Evolutionary conservation across 1,140 invertebrate species (phyloP), one percentile per base, ranked within the genome.

Genomic region (Oscheius sp.): DNA sequence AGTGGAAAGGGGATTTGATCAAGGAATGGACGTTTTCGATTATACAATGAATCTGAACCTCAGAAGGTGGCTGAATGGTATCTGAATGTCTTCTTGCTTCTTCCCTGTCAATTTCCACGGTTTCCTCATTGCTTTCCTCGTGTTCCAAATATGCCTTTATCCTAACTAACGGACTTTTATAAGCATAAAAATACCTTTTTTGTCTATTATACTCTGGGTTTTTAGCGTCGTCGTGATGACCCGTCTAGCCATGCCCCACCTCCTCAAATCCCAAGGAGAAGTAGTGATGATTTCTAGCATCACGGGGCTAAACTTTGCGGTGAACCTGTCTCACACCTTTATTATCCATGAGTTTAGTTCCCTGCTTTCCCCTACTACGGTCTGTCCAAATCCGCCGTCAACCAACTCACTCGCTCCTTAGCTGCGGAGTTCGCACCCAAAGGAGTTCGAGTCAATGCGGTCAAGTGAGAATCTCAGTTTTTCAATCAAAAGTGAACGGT

Each of bases 191-290:
- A n/a, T 63, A 29, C 23, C 3, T 28, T 69, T 32, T 34, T 34
- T 68, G 18, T 63, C 31, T 10, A 15, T 34, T 13, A n/a, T n/a
- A n/a, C 4, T 66, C 45, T 29, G 29, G 28, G n/a, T n/a, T n/a
- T 75, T 68, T 32, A 70, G 68, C 38, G 58, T 70, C 10, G 49
- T 52, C 15, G 31, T 29, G 34, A 29, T 70, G 35, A 70, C 68
- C 28, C 55, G 55, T 2, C 34, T 58, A 18, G 26, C 38, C 35
- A 28, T 55, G 23, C 68, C 68, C 15, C 68, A 70, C 35, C 35
- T 70, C 35, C n/a, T 55, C 13, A 70, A 70, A 34, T 20, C 26
- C 0, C 32, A 62, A 42, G 68, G 68, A 46, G 68, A 70, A 18
- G 46, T 70, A 34, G 59, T 70, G 7, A 70, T 58, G 31, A 45